A percentile compares a stretch with the other conserved stretches of the same genome.
phyloP scores from a whole-genome alignment of 2,113 vertebrate species.

The Menura novaehollandiae region DNA sequence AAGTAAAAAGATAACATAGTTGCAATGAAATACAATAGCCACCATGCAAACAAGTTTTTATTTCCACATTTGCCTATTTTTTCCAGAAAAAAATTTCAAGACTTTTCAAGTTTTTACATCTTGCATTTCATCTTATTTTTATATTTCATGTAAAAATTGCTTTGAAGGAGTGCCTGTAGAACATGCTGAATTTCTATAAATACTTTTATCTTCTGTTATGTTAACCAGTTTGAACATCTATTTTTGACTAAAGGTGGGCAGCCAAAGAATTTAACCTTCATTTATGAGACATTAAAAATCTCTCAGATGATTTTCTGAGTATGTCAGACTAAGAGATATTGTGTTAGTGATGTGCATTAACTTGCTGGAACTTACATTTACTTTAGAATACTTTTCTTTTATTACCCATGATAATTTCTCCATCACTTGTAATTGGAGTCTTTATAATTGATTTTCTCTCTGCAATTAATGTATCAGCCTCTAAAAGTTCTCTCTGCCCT shows the following conservation, averaged over 20 bases:
- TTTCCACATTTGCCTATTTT: background rate
- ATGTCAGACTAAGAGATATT: background rate
- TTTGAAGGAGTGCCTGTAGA: background rate
- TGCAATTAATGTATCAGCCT: background rate
- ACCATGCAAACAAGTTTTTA: background rate
- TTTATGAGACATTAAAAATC: background rate
- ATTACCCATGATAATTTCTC: background rate
- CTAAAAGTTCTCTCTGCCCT: background rate
- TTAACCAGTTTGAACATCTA: background rate
- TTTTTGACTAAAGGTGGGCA: background rate
- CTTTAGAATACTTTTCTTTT: background rate
- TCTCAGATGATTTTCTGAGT: background rate
- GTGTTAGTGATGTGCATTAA: background rate
- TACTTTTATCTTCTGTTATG: background rate
- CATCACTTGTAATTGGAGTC: background rate
- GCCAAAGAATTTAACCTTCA: background rate
- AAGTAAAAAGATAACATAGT: background rate
- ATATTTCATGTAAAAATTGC: conserved; percentile 12
- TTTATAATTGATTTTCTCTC: background rate
- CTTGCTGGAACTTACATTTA: background rate
- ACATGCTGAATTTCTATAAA: conserved; percentile 7
- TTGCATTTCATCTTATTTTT: background rate
- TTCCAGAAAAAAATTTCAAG: background rate
- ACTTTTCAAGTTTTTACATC: background rate
- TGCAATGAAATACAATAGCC: background rate